A percentile compares a stretch with the other conserved stretches of the same genome.
Evolutionary conservation across 2,888 invertebrate genomes (phyloP).

Genomic region (Villa cingulata): DNA sequence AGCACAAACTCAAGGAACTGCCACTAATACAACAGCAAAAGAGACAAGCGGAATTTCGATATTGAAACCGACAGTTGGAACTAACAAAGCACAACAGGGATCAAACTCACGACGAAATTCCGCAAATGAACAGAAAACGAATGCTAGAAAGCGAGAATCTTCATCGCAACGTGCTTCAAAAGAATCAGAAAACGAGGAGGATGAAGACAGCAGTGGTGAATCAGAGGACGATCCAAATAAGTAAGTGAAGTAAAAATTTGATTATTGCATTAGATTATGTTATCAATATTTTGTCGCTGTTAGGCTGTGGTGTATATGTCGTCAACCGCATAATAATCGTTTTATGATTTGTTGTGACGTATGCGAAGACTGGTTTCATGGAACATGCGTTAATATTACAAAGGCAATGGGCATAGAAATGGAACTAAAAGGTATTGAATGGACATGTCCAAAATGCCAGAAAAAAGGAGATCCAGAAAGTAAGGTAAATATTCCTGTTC

Average conservation of each 20-base stretch:
- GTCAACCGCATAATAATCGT: slow-evolving; percentile 85
- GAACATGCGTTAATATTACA: slow-evolving; percentile 90
- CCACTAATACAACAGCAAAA: background rate
- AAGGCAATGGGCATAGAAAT: slow-evolving; percentile 83
- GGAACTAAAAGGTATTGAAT: slow-evolving; percentile 76
- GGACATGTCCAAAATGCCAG: slow-evolving; percentile 76
- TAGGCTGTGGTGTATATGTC: slow-evolving; percentile 88
- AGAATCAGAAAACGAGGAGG: slow-evolving; percentile 30
- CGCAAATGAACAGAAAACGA: background rate
- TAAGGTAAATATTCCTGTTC: slow-evolving; percentile 22
- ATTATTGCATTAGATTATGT: too few relatives aligned
- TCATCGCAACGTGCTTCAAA: slow-evolving; percentile 5
- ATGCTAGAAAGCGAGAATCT: slow-evolving; percentile 9
- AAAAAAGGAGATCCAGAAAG: slow-evolving; percentile 39
- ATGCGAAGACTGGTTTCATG: slow-evolving; percentile 96
- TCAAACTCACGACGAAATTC: slow-evolving; percentile 2
- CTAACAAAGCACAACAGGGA: slow-evolving; percentile 1
- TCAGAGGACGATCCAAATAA: slow-evolving; percentile 88
- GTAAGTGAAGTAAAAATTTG: slow-evolving; percentile 35
- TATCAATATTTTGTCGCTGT: background rate
- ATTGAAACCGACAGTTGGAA: background rate
- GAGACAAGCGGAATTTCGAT: background rate
- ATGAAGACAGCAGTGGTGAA: slow-evolving; percentile 54
- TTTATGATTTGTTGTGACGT: slow-evolving; percentile 97
- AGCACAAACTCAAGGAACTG: slow-evolving; percentile 33